Base-by-base conservation (phyloP, 2,888 invertebrate genomes). In the Mythimna vitellina region DNA sequence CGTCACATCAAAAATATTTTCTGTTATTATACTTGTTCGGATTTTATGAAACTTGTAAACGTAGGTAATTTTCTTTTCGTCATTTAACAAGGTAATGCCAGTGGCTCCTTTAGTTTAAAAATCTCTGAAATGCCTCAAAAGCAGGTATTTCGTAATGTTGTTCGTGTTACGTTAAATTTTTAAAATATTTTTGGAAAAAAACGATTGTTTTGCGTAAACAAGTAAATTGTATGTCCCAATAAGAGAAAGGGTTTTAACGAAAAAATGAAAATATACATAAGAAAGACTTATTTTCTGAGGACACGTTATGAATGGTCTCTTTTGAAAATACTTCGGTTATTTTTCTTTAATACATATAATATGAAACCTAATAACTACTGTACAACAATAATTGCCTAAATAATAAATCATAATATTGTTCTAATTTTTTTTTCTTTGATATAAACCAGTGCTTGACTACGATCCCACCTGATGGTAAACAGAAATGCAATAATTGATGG, bases 221-320 rank as follows among this genome's bases (percentile, higher is more conserved):
- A 25, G 12, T 76, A 57, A 66, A 76, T 42, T 42, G 35, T 35
- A 67, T 76, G 64, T 76, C 42, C 10, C 56, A 79, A 65, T 51
- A 76, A 70, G 76, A 70, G 54, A 74, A 65, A 81, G 42, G n/a
- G 53, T 49, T 35, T 54, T 64, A 46, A 12, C 25, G 38, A 70
- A 58, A 64, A 67, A 62, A 60, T 7, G 0, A 20, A 65, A 46
- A 66, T 70, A 60, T 61, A 70, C 70, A 76, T 67, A 53, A 60
- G 46, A 51, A 81, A 54, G 65, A 76, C 12, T 35, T 38, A 14
- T 42, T 65, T 14, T 35, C 22, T 17, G 12, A 20, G 61, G 14
- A 12, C 9, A 46, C 9, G 54, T 58, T 25, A 63, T 54, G 49
- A 49, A 35, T 58, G 17, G 17, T 49, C 1, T 32, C 35, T 25